phyloP scores from a whole-genome alignment of 2,113 vertebrate genomes.

The Lasiurus cinereus region DNA sequence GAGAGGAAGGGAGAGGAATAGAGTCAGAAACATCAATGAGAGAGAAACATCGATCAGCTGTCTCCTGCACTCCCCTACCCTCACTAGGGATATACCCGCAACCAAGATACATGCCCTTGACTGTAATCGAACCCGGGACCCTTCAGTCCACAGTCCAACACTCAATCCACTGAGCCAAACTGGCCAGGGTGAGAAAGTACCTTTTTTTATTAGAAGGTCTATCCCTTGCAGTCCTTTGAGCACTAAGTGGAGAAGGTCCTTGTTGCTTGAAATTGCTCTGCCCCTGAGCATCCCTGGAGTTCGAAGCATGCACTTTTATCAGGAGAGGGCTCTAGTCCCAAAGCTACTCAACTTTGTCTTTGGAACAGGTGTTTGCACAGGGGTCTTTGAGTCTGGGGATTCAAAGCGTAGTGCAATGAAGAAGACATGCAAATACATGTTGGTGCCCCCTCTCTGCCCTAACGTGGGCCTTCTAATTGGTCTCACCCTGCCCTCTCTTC shows the following conservation, averaged over 20 bases:
- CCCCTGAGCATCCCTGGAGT: fast-evolving
- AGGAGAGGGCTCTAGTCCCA: not conserved
- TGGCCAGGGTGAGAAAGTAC: too few relatives aligned
- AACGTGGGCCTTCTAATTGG: not conserved
- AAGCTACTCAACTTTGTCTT: not conserved
- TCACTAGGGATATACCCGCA: too few relatives aligned
- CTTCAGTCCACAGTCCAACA: too few relatives aligned
- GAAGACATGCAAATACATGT: not conserved
- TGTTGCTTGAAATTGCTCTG: not conserved
- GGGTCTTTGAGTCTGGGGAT: not conserved
- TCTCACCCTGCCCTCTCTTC: not conserved
- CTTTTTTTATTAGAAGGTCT: not conserved
- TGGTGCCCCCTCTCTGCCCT: not conserved
- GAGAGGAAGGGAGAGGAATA: too few relatives aligned
- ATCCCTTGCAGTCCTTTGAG: not conserved
- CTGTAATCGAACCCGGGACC: too few relatives aligned
- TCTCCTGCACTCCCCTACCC: too few relatives aligned
- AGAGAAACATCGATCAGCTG: too few relatives aligned
- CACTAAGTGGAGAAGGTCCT: not conserved
- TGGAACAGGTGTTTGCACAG: too few relatives aligned
- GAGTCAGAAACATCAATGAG: too few relatives aligned
- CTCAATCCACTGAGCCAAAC: too few relatives aligned
- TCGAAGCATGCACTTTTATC: not conserved
- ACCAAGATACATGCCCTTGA: too few relatives aligned
- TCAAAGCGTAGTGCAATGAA: not conserved